These are phyloP conservation scores for Falco biarmicus DNA, from an alignment of 2,797 vertebrate species.

Conservation along the genomic window DNA sequence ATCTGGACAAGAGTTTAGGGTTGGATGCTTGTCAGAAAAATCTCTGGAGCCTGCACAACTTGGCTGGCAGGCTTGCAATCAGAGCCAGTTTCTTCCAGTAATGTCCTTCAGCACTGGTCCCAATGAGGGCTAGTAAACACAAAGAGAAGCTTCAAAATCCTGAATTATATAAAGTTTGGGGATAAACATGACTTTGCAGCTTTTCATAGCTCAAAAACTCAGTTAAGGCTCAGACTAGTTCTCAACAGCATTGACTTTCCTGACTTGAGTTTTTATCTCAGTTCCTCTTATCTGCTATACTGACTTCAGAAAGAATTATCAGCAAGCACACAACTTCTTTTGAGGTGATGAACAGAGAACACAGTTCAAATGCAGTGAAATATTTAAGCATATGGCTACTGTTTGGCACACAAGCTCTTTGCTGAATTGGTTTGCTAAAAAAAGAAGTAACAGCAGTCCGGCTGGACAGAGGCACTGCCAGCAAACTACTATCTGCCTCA, in stretches of 20 bases:
- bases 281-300: background rate
- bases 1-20: background rate
- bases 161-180: background rate
- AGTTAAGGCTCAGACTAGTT: background rate
- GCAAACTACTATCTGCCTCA: background rate
- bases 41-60: background rate
- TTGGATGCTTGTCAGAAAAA: background rate
- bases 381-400: conserved; percentile 14
- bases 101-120: background rate
- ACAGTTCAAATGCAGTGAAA: background rate
- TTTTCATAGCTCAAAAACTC: background rate
- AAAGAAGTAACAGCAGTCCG: background rate
- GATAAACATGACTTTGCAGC: background rate
- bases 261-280: background rate
- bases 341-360: background rate
- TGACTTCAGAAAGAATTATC: conserved; percentile 7
- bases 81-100: background rate
- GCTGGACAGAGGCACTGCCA: background rate
- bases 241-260: background rate
- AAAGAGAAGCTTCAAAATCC: background rate
- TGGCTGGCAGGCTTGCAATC: background rate
- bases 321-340: background rate
- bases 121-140: background rate
- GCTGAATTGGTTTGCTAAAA: background rate
- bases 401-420: background rate